These are phyloP conservation scores for Ommatoiulus sabulosus DNA, from an alignment of 2,888 invertebrate genomes.

Conservation along the genomic window DNA sequence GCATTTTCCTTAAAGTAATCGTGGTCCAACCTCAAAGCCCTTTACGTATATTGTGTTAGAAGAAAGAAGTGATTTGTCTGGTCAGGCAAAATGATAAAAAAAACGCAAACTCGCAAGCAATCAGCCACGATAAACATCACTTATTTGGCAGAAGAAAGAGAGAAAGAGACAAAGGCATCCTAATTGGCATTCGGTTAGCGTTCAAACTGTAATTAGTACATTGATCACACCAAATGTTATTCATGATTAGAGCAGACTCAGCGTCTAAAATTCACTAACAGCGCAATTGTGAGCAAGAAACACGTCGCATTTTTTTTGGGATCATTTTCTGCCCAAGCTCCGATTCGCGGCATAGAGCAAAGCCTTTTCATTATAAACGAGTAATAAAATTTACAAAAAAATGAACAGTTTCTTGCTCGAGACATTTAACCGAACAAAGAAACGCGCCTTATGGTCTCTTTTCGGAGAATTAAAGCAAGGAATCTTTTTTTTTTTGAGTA, in stretches of 20 bases:
- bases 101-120: not conserved
- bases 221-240: constrained; percentile 17
- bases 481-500: too few relatives aligned
- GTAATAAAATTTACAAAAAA: not conserved
- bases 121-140: not conserved
- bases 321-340: not conserved
- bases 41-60: not conserved
- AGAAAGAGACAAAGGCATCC: not conserved
- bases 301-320: not conserved
- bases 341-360: not conserved
- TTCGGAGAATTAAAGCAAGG: not conserved
- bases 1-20: not conserved
- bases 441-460: not conserved
- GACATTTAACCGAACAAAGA: not conserved
- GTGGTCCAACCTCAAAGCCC: not conserved
- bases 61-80: not conserved
- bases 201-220: not conserved
- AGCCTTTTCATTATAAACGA: too few relatives aligned
- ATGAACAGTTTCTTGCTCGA: not conserved
- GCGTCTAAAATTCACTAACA: not conserved
- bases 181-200: constrained; percentile 22
- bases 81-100: constrained; percentile 25
- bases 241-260: constrained; percentile 27
- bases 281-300: not conserved
- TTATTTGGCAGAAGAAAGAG: not conserved